A percentile compares a stretch with the other conserved stretches of the same genome.
Conservation (phyloP, 1,140 invertebrate genomes). For the Diabrotica undecimpunctata region DNA sequence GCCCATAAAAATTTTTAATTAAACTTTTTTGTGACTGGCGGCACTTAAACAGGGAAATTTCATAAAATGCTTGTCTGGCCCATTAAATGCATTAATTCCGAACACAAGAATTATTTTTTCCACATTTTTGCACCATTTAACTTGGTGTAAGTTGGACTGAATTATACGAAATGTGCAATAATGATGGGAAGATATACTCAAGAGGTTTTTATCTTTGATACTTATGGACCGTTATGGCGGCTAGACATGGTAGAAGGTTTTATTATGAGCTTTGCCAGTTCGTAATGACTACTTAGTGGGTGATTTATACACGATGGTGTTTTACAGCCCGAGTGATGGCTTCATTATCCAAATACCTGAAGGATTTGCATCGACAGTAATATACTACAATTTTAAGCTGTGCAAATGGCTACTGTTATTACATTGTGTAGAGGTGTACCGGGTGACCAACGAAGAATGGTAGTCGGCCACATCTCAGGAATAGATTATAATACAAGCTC, state of each 20-base stretch:
- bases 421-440: no score
- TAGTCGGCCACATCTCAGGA: no score
- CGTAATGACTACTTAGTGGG: no score
- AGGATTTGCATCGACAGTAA: no score
- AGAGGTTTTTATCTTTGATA: slow-evolving; percentile 28
- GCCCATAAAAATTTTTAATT: slow-evolving; percentile 30
- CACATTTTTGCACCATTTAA: slow-evolving; percentile 28
- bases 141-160: slow-evolving; percentile 23
- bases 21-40: slow-evolving; percentile 23
- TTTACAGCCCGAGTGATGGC: no score
- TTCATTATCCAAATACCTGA: no score
- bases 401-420: no score
- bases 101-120: slow-evolving; percentile 23
- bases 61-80: slow-evolving; percentile 24
- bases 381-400: no score
- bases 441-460: no score
- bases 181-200: slow-evolving; percentile 28
- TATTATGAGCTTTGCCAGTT: neutral
- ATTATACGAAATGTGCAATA: slow-evolving; percentile 29
- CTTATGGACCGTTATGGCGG: slow-evolving; percentile 23
- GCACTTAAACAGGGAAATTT: slow-evolving; percentile 22
- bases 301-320: no score
- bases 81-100: slow-evolving; percentile 33
- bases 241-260: slow-evolving; percentile 16
- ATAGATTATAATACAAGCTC: no score